phyloP scores from a whole-genome alignment of 2,888 invertebrate species.

The Gibbula magus region DNA sequence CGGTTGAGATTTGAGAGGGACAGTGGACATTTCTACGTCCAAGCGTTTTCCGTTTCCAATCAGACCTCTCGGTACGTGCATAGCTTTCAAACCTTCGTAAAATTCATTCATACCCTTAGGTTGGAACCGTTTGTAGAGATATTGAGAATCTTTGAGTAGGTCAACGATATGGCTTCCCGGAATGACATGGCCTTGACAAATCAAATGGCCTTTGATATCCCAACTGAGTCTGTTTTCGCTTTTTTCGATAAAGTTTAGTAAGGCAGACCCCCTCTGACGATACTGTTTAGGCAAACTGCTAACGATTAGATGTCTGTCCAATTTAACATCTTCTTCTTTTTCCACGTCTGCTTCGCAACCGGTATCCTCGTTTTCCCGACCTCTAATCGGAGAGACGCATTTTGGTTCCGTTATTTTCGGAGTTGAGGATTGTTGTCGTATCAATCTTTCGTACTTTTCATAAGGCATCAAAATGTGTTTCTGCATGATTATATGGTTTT shows the following conservation, averaged over 20 bases:
- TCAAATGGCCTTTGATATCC: background rate
- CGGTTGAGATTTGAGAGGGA: background rate
- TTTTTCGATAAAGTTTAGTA: background rate
- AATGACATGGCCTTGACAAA: too few species aligned
- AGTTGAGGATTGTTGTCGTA: background rate
- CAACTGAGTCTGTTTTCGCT: background rate
- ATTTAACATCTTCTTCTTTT: background rate
- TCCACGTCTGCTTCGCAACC: background rate
- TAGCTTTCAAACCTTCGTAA: background rate
- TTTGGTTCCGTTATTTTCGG: background rate
- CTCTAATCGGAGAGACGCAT: too few species aligned
- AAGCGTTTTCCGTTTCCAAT: background rate
- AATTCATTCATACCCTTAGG: background rate
- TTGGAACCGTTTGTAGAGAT: background rate
- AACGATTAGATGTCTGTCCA: background rate
- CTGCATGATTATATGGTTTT: background rate
- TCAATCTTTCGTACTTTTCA: slow-evolving; percentile 10
- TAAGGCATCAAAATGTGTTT: background rate
- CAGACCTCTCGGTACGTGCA: background rate
- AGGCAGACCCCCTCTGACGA: background rate
- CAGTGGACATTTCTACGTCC: background rate
- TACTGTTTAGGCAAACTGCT: background rate
- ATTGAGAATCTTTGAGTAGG: background rate
- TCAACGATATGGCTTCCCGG: background rate
- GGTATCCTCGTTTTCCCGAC: too few species aligned